Conservation (phyloP, 2,113 vertebrate species). For the Thermophis baileyi region DNA sequence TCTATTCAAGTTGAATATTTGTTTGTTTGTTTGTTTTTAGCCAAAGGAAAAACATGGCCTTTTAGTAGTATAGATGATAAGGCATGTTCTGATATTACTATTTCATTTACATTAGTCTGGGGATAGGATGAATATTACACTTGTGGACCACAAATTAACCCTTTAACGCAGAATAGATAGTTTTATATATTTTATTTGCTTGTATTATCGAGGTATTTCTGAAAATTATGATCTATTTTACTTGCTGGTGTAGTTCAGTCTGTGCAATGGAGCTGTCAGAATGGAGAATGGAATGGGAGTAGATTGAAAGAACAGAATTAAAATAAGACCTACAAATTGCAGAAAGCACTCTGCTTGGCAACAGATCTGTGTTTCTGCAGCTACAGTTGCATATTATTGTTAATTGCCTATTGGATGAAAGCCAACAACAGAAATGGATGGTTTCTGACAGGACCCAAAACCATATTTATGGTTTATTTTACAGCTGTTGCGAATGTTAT, state of each 20-base stretch:
- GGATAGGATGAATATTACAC: not conserved
- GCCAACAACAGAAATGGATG: conserved; percentile 30
- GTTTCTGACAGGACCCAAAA: conserved; percentile 49
- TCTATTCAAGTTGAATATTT: not conserved
- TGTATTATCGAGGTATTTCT: no score
- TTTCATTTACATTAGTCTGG: not conserved
- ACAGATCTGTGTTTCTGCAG: not conserved
- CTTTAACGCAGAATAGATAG: not conserved
- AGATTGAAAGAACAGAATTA: not conserved
- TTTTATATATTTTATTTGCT: not conserved
- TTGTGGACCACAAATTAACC: not conserved
- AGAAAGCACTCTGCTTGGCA: not conserved
- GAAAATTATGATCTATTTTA: not conserved
- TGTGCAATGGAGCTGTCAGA: not conserved
- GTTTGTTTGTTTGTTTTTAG: no score
- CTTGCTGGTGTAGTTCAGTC: not conserved
- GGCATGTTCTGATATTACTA: not conserved
- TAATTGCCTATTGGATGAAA: not conserved
- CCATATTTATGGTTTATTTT: conserved; percentile 45
- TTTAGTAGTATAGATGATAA: not conserved
- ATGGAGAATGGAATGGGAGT: not conserved
- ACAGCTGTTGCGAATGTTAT: conserved; percentile 33
- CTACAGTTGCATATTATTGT: not conserved
- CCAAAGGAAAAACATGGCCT: not conserved
- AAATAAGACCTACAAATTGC: not conserved